Percentiles rank a stretch among this genome's conserved stretches.
phyloP scores from a whole-genome alignment of 2,113 vertebrate genomes.

The Mormyrus iriodes region DNA sequence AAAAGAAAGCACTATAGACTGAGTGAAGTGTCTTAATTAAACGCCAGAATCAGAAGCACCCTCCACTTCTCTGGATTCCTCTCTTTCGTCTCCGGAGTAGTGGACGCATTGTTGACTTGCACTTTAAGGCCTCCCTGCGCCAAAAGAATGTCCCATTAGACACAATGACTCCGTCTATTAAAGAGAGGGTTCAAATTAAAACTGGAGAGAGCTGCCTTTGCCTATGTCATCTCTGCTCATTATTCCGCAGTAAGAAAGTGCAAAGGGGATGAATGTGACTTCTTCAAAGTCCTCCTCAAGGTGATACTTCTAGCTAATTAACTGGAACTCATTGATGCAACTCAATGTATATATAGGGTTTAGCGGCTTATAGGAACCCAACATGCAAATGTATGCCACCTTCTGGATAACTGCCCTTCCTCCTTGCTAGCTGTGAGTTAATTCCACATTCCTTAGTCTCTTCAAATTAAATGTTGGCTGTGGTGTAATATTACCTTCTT shows the following conservation, averaged over 20 bases:
- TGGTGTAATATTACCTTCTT: not conserved
- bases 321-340: slow-evolving; percentile 57
- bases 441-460: slow-evolving; percentile 16
- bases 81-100: slow-evolving; percentile 43
- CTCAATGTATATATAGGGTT: slow-evolving; percentile 49
- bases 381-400: slow-evolving; percentile 19
- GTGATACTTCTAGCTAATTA: slow-evolving; percentile 55
- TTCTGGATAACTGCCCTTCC: slow-evolving; percentile 14
- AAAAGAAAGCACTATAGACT: slow-evolving; percentile 41
- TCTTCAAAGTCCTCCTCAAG: slow-evolving; percentile 58
- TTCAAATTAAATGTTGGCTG: slow-evolving; percentile 12
- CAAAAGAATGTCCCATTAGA: slow-evolving; percentile 59
- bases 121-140: slow-evolving; percentile 48
- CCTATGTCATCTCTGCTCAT: slow-evolving; percentile 42
- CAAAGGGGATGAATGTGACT: slow-evolving; percentile 51
- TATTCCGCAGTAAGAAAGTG: slow-evolving; percentile 52
- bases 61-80: slow-evolving; percentile 47
- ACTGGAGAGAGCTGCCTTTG: slow-evolving; percentile 42
- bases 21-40: slow-evolving; percentile 58
- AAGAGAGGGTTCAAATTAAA: slow-evolving; percentile 56
- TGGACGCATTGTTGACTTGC: slow-evolving; percentile 42
- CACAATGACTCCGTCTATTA: slow-evolving; percentile 54
- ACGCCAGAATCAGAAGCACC: slow-evolving; percentile 32
- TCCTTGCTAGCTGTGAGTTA: slow-evolving; percentile 5
- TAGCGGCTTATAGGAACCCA: slow-evolving; percentile 38